Evolutionary conservation across 2,797 vertebrate genomes (phyloP).

Genomic region (Psittacula derbiana): DNA sequence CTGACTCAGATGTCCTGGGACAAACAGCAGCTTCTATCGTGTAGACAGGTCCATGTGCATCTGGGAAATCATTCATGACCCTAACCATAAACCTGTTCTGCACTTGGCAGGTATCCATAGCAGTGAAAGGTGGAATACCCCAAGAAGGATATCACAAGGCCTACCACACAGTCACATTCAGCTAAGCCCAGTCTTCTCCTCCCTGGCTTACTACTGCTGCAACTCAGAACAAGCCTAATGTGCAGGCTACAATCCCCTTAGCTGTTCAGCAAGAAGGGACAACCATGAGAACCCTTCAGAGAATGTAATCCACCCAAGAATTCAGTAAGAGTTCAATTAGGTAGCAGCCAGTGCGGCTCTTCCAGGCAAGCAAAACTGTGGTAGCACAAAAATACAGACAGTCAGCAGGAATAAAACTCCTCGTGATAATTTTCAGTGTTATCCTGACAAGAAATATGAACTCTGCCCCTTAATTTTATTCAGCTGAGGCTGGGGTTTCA

Average conservation of each 20-base stretch:
- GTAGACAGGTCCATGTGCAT: rapidly evolving
- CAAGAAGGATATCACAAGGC: neutral
- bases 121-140: neutral
- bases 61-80: neutral
- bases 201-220: neutral
- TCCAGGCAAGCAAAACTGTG: neutral
- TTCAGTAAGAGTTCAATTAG: neutral
- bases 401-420: neutral
- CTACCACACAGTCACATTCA: neutral
- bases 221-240: neutral
- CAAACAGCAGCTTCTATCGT: neutral
- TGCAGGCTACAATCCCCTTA: neutral
- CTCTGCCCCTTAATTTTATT: neutral
- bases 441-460: neutral
- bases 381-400: neutral
- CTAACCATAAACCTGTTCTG: neutral
- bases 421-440: rapidly evolving
- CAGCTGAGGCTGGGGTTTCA: neutral
- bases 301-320: neutral
- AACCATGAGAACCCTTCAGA: neutral
- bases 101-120: rapidly evolving
- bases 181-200: neutral
- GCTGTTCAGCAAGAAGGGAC: neutral
- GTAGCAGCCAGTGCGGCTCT: rapidly evolving
- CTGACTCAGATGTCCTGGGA: neutral